Percentiles rank a stretch among this genome's conserved stretches.
phyloP scores from a whole-genome alignment of 2,888 invertebrate genomes.

The Thecocarcelia acutangulata region DNA sequence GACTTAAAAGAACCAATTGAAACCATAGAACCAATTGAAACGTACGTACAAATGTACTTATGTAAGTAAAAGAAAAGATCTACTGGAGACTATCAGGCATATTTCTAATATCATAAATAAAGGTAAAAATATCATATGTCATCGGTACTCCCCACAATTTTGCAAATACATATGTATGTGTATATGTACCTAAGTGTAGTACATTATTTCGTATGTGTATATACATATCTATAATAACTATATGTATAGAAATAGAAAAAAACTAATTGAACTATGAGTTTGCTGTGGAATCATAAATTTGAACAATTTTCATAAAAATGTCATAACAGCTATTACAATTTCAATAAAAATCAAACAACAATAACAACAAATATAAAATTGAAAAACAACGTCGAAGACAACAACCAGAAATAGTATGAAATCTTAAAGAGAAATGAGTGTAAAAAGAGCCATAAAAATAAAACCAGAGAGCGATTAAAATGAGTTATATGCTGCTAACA shows the following conservation, averaged over 20 bases:
- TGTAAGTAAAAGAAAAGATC: too few relatives aligned
- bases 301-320: slow-evolving; percentile 77
- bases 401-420: slow-evolving; percentile 7
- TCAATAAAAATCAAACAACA: slow-evolving; percentile 65
- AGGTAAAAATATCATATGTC: too few relatives aligned
- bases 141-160: background rate
- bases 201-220: too few relatives aligned
- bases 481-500: slow-evolving; percentile 8
- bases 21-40: too few relatives aligned
- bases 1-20: too few relatives aligned
- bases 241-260: background rate
- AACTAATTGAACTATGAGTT: slow-evolving; percentile 13
- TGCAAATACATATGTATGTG: background rate
- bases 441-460: slow-evolving; percentile 14
- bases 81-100: too few relatives aligned
- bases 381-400: slow-evolving; percentile 58
- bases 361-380: slow-evolving; percentile 59
- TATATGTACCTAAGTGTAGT: background rate
- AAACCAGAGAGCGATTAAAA: background rate
- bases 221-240: too few relatives aligned
- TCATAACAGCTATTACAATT: slow-evolving; percentile 76
- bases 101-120: too few relatives aligned
- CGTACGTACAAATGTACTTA: too few relatives aligned
- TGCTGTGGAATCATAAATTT: slow-evolving; percentile 74
- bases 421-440: background rate